A percentile compares a stretch with the other conserved stretches of the same genome.
Evolutionary conservation across 2,113 vertebrate species (phyloP).

Genomic region (Nibea albiflora): DNA sequence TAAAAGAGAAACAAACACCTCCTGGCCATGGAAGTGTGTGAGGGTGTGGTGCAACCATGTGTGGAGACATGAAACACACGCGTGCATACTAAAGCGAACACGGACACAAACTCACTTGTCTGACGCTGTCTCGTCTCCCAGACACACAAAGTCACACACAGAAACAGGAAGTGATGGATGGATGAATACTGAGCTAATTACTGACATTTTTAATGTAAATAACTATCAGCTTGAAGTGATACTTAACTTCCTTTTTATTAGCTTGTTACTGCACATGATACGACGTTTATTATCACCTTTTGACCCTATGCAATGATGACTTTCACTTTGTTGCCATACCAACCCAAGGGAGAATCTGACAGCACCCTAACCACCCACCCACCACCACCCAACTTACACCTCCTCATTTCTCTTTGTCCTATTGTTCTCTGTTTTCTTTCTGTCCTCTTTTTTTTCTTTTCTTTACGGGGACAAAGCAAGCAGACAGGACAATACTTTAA

Average conservation of each 20-base stretch:
- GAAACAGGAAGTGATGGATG: conserved; percentile 8
- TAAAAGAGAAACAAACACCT: conserved; percentile 87
- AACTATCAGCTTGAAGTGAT: not conserved
- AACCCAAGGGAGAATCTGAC: not conserved
- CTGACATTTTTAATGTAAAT: not conserved
- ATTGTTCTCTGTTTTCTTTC: conserved; percentile 35
- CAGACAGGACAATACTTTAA: conserved; percentile 42
- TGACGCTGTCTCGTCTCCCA: conserved; percentile 33
- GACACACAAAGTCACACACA: conserved; percentile 25
- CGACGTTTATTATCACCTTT: conserved; percentile 4
- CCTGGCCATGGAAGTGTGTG: conserved; percentile 72
- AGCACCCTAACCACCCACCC: conserved; percentile 8
- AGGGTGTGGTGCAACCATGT: conserved; percentile 45
- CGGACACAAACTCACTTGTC: conserved; percentile 2
- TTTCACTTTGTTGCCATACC: not conserved
- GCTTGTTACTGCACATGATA: not conserved
- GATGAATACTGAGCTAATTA: not conserved
- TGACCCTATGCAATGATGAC: not conserved
- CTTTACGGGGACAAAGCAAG: conserved; percentile 58
- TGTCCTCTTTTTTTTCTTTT: conserved; percentile 44
- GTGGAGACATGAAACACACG: conserved; percentile 45
- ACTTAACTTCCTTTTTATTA: not conserved
- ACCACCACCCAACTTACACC: conserved; percentile 4
- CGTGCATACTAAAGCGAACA: conserved; percentile 7
- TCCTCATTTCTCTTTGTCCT: conserved; percentile 65